A percentile compares a stretch with the other conserved stretches of the same genome.
Conservation (phyloP, 1,140 invertebrate species). For the Hirudo medicinalis region DNA sequence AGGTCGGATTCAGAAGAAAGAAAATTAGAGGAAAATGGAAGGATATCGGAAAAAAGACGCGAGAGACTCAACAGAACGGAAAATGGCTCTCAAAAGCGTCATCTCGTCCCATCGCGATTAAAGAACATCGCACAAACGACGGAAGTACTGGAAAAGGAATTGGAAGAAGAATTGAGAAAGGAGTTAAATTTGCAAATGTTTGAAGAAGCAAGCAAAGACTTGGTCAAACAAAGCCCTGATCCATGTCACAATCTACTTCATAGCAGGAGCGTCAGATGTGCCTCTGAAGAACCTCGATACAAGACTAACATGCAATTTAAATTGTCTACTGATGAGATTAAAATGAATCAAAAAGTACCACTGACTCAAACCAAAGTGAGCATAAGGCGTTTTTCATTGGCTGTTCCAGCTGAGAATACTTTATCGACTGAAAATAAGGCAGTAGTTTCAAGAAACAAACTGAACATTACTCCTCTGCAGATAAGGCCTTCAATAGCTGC, state of each 20-base stretch:
- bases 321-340: constrained; percentile 1
- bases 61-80: not conserved
- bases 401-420: not conserved
- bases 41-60: not conserved
- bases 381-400: constrained; percentile 8
- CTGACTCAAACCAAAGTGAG: not conserved
- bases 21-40: not conserved
- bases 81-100: not conserved
- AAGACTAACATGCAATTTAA: constrained; percentile 6
- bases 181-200: constrained; percentile 4
- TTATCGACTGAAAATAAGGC: not conserved
- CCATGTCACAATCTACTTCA: not conserved
- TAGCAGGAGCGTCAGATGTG: constrained; percentile 1
- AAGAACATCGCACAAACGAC: not conserved
- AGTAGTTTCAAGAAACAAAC: no score
- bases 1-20: constrained; percentile 1
- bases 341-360: not conserved
- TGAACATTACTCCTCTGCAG: no score
- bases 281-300: constrained; percentile 8
- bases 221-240: not conserved
- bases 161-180: not conserved
- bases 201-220: not conserved
- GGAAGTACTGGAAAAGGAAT: not conserved
- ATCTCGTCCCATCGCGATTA: not conserved
- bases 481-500: no score